Evolutionary conservation across 2,888 invertebrate genomes (phyloP).

Genomic region (Andrena fulva): DNA sequence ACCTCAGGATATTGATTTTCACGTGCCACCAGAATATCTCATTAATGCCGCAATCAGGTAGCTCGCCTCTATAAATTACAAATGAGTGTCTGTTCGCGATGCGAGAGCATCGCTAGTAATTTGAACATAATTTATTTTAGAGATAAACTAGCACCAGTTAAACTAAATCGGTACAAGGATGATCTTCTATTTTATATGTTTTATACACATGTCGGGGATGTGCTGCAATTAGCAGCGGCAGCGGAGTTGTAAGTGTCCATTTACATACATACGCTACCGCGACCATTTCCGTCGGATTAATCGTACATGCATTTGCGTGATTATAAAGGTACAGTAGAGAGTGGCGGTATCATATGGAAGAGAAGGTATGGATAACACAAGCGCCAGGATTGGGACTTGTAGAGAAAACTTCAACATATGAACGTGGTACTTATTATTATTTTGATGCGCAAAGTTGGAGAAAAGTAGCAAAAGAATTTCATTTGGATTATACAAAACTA

Average conservation of each 20-base stretch:
- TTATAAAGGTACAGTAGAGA: slow-evolving; percentile 95
- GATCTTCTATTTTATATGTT: slow-evolving; percentile 99
- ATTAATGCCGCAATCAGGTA: slow-evolving; percentile 97
- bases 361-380: slow-evolving; percentile 99
- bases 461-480: slow-evolving; percentile 99
- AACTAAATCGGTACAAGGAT: slow-evolving; percentile 98
- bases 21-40: slow-evolving; percentile 99
- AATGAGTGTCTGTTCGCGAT: neutral
- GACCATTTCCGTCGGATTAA: neutral
- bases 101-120: neutral
- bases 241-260: slow-evolving; percentile 94
- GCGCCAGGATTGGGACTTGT: slow-evolving; percentile 97
- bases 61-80: slow-evolving; percentile 30
- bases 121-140: slow-evolving; percentile 84
- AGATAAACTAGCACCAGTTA: slow-evolving; percentile 97
- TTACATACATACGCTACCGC: neutral
- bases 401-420: slow-evolving; percentile 98
- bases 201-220: slow-evolving; percentile 99
- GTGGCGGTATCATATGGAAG: slow-evolving; percentile 99
- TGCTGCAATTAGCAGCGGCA: slow-evolving; percentile 98
- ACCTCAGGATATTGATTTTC: slow-evolving; percentile 99
- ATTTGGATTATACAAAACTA: slow-evolving; percentile 99
- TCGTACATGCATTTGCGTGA: neutral
- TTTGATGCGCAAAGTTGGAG: slow-evolving; percentile 99
- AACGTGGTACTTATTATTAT: slow-evolving; percentile 99